Evolutionary conservation across 2,888 invertebrate genomes (phyloP).

Genomic region (Drosophila phalerata): DNA sequence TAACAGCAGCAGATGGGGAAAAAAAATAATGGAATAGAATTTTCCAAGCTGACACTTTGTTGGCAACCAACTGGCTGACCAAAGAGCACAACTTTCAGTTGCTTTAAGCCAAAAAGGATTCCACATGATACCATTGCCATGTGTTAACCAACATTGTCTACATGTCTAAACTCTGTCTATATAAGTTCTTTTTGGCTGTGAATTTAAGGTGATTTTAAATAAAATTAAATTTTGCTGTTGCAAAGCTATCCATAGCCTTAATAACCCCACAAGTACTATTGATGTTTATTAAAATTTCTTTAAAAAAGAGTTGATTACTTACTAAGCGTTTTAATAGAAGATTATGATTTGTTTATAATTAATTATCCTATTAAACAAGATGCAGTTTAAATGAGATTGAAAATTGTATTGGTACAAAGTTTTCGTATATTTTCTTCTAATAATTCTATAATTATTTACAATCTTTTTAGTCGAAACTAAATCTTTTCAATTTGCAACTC

Average conservation of each 20-base stretch:
- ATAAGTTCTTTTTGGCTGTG: background rate
- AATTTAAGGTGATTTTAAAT: conserved; percentile 46
- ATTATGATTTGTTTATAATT: no score
- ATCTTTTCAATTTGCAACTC: background rate
- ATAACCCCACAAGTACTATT: no score
- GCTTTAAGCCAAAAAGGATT: conserved; percentile 7
- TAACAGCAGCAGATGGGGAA: background rate
- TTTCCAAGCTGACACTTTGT: conserved; percentile 52
- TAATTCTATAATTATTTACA: background rate
- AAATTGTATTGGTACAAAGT: no score
- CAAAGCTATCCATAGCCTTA: no score
- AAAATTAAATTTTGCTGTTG: background rate
- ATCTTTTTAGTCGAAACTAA: background rate
- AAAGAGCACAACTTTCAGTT: conserved; percentile 8
- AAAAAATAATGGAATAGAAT: background rate
- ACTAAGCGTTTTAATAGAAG: no score
- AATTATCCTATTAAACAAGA: no score
- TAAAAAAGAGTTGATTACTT: no score
- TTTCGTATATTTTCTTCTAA: background rate
- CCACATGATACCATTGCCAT: conserved; percentile 8
- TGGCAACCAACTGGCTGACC: conserved; percentile 42
- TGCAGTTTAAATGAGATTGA: no score
- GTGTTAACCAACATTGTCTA: conserved; percentile 9
- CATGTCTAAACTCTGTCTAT: background rate
- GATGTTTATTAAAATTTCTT: no score